phyloP scores from a whole-genome alignment of 2,113 vertebrate species.

The Sorex fumeus region DNA sequence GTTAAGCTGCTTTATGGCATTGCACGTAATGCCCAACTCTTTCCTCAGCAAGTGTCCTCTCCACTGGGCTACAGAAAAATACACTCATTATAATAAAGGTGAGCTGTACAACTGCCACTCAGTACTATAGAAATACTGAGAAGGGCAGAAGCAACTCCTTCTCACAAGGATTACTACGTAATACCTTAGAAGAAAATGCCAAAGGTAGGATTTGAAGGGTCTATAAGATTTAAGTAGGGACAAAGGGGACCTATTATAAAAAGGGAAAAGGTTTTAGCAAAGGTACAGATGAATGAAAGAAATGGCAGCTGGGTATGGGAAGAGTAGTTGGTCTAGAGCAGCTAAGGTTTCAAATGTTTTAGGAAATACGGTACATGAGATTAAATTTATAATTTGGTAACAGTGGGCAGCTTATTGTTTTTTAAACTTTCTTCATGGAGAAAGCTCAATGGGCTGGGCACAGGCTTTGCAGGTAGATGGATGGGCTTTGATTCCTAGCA shows the following conservation, averaged over 20 bases:
- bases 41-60: background rate
- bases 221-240: slow-evolving; percentile 6
- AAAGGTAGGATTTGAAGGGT: slow-evolving; percentile 24
- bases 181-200: background rate
- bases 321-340: background rate
- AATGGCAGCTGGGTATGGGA: background rate
- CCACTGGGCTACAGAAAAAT: background rate
- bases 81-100: background rate
- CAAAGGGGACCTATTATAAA: background rate
- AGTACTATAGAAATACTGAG: slow-evolving; percentile 10
- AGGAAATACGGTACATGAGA: background rate
- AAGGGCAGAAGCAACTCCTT: slow-evolving; percentile 7
- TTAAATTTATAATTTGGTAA: too few relatives aligned
- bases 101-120: background rate
- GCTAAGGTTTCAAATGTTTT: background rate
- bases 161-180: slow-evolving; percentile 43
- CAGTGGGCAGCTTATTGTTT: too few relatives aligned
- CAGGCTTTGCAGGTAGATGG: too few relatives aligned
- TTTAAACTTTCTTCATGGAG: too few relatives aligned
- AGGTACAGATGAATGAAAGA: background rate
- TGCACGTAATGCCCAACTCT: background rate
- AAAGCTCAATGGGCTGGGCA: too few relatives aligned
- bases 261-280: slow-evolving; percentile 28
- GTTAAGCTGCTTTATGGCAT: background rate
- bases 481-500: too few relatives aligned